These are phyloP conservation scores for Microplitis demolitor DNA, from an alignment of 1,140 invertebrate genomes.

Conservation along the genomic window DNA sequence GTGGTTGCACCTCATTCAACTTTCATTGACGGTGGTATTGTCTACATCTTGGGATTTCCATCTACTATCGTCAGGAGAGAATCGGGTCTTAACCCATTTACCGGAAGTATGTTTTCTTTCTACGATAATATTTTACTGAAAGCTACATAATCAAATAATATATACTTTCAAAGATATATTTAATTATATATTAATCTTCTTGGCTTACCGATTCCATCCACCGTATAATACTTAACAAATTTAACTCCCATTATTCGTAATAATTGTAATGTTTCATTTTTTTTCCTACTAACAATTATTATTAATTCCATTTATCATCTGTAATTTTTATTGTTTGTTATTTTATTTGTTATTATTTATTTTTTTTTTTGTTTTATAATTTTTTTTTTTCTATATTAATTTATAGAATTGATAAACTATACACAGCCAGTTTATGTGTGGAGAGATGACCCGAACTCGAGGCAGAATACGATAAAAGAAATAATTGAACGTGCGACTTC, in stretches of 20 bases:
- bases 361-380: not conserved
- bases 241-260: not conserved
- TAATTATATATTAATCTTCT: not conserved
- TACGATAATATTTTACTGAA: conserved; percentile 16
- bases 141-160: conserved; percentile 15
- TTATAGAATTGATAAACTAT: conserved; percentile 86
- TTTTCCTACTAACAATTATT: not conserved
- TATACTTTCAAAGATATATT: not conserved
- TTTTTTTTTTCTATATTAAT: conserved; percentile 17
- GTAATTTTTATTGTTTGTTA: not conserved
- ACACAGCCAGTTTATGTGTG: conserved; percentile 94
- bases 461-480: conserved; percentile 88
- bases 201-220: conserved; percentile 30
- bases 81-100: conserved; percentile 76
- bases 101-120: conserved; percentile 76
- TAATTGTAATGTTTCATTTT: too few relatives aligned
- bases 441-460: conserved; percentile 89
- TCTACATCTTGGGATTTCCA: conserved; percentile 78
- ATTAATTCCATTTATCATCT: not conserved
- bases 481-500: conserved; percentile 86
- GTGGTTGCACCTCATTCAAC: conserved; percentile 87
- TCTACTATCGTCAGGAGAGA: conserved; percentile 80
- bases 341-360: not conserved
- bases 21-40: conserved; percentile 83
- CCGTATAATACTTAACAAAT: conserved; percentile 23